These are phyloP conservation scores for Cataglyphis livida DNA, from an alignment of 2,888 invertebrate species.

Conservation along the genomic window DNA sequence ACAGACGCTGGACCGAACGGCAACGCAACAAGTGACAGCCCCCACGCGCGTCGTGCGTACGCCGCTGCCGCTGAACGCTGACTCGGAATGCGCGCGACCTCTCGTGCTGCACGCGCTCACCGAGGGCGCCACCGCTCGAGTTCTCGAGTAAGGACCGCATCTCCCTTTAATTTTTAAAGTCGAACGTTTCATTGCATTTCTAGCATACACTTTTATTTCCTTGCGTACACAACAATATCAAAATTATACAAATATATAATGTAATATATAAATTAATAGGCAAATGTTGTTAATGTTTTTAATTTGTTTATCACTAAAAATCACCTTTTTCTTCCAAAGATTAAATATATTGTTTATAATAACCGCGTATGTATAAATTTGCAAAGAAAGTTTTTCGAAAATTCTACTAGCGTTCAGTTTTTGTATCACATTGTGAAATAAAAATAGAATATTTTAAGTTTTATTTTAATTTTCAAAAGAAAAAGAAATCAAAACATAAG, in stretches of 20 bases:
- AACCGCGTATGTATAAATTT: not conserved
- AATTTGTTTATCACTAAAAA: not conserved
- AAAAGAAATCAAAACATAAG: no score
- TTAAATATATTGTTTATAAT: not conserved
- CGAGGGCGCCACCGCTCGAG: constrained; percentile 61
- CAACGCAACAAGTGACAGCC: constrained; percentile 82
- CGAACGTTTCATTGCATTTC: not conserved
- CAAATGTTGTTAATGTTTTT: not conserved
- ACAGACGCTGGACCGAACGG: constrained; percentile 75
- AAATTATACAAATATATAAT: not conserved
- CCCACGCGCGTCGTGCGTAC: constrained; percentile 12
- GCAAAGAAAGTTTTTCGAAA: not conserved
- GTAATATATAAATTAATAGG: not conserved
- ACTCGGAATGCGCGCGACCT: constrained; percentile 56
- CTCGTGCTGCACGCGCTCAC: constrained; percentile 9
- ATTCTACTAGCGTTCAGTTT: not conserved
- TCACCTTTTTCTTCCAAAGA: not conserved
- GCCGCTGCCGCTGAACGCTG: not conserved
- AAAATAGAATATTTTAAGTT: not conserved
- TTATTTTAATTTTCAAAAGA: no score
- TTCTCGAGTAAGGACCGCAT: constrained; percentile 18
- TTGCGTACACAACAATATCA: not conserved
- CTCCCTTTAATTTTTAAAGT: not conserved
- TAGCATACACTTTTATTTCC: not conserved
- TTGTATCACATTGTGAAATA: not conserved